Evolutionary conservation across 2,888 invertebrate genomes (phyloP), one percentile per base, ranked within the genome.

Genomic region (Chymomyza procnemis): DNA sequence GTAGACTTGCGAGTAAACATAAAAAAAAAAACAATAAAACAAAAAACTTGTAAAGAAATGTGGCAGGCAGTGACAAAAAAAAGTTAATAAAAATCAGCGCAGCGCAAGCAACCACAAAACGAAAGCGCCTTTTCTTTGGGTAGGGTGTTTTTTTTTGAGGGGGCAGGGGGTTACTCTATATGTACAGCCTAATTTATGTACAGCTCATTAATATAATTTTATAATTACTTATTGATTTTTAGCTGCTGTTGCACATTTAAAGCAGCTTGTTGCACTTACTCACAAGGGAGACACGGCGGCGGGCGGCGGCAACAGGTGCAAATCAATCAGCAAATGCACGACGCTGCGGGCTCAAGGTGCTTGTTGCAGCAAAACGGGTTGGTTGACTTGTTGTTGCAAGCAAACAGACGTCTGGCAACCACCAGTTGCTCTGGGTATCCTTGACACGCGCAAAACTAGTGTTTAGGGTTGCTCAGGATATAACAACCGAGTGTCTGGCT

Each of bases 181-280:
- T n/a, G n/a, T n/a, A n/a, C n/a, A n/a, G n/a, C n/a, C 26, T 55
- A 26, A 18, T 19, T 50, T 34, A 4, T 26, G 18, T 22, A 12
- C 1, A 50, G 8, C 14, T 22, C 52, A 12, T 22, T 46, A 16
- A 41, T 57, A 18, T 57, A 4, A 9, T 19, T 52, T 75, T 77
- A 82, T 85, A 80, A 85, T 80, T 85, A 83, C 78, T 73, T 82
- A 79, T 85, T 82, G 85, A 80, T 80, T 80, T n/a, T 80, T 61
- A 79, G 34, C 34, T 34, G n/a, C n/a, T 34, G 34, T 34, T 34
- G 34, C 34, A 4, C 34, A 34, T 34, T 34, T 34, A 9, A n/a
- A 34, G 66, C 46, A 72, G 56, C 81, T 79, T 79, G 79, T 12
- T 12, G 79, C 34, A 41, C n/a, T 41, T 41, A 12, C 34, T 41